Evolutionary conservation across 2,888 invertebrate species (phyloP).

Genomic region (Hypolimnas misippus): DNA sequence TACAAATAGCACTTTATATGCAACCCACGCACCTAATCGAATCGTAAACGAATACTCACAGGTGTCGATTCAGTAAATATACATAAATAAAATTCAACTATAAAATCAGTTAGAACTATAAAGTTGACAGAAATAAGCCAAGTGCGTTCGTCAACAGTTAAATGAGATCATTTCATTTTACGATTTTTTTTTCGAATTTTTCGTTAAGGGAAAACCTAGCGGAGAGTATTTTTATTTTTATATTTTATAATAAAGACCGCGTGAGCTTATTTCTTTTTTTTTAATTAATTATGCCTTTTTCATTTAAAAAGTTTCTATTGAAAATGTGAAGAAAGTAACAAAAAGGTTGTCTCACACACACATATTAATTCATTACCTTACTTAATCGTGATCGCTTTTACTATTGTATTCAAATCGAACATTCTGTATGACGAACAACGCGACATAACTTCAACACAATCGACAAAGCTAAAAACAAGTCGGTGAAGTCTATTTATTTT

Average conservation of each 20-base stretch:
- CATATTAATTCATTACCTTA: conserved; percentile 4
- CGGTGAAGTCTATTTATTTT: conserved; percentile 33
- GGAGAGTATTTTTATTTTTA: background rate
- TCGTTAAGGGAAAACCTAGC: background rate
- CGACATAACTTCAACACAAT: conserved; percentile 4
- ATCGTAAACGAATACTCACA: conserved; percentile 17
- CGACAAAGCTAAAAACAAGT: background rate
- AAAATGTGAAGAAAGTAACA: background rate
- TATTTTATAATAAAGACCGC: background rate
- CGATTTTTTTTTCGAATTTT: background rate
- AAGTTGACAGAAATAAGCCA: background rate
- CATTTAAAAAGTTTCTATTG: conserved; percentile 4
- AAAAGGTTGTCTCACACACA: conserved; percentile 4
- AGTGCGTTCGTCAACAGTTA: background rate
- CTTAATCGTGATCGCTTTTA: conserved; percentile 34
- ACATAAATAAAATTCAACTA: conserved; percentile 16
- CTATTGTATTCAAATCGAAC: conserved; percentile 45
- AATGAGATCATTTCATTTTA: background rate
- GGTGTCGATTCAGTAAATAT: conserved; percentile 11
- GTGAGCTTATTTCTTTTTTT: no score
- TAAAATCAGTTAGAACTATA: conserved; percentile 1
- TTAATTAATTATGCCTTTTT: no score
- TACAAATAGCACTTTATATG: conserved; percentile 18
- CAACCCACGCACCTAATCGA: conserved; percentile 15
- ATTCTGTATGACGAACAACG: conserved; percentile 14